Evolutionary conservation across 2,888 invertebrate genomes (phyloP).

Genomic region (Sussaba pulchella): DNA sequence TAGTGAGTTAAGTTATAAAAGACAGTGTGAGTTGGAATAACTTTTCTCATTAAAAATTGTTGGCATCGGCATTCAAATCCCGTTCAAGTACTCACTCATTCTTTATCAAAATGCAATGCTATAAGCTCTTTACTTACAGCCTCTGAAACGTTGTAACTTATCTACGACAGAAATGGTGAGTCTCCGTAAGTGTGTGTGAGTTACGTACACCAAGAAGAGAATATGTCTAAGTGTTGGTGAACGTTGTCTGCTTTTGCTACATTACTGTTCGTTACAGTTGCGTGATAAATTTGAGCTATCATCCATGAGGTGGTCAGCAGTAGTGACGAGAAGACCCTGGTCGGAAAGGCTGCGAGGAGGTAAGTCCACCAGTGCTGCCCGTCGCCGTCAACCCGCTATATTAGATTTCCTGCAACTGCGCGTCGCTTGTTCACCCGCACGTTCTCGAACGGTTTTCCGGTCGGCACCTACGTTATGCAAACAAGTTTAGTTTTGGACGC

Average conservation of each 20-base stretch:
- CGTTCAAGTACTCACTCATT: neutral
- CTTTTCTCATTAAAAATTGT: neutral
- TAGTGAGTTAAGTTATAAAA: neutral
- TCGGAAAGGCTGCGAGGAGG: constrained; percentile 13
- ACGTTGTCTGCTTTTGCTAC: neutral
- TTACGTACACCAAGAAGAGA: neutral
- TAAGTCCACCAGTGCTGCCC: constrained; percentile 23
- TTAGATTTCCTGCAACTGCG: constrained; percentile 38
- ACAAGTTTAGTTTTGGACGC: constrained; percentile 32
- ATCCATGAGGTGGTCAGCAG: neutral
- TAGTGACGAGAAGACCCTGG: neutral
- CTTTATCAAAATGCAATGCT: neutral
- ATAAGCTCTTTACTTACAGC: neutral
- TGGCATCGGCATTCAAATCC: neutral
- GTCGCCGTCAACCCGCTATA: constrained; percentile 17
- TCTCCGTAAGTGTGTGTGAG: no score
- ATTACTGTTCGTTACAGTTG: constrained; percentile 4
- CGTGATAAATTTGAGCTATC: constrained; percentile 41
- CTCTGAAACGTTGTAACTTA: neutral
- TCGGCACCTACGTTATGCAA: constrained; percentile 12
- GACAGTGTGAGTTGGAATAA: neutral
- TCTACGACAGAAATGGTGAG: neutral
- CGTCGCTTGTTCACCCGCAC: constrained; percentile 2
- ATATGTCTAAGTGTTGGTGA: neutral
- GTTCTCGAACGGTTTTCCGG: constrained; percentile 25